phyloP scores from a whole-genome alignment of 2,888 invertebrate species.

The Heliconius cydno region DNA sequence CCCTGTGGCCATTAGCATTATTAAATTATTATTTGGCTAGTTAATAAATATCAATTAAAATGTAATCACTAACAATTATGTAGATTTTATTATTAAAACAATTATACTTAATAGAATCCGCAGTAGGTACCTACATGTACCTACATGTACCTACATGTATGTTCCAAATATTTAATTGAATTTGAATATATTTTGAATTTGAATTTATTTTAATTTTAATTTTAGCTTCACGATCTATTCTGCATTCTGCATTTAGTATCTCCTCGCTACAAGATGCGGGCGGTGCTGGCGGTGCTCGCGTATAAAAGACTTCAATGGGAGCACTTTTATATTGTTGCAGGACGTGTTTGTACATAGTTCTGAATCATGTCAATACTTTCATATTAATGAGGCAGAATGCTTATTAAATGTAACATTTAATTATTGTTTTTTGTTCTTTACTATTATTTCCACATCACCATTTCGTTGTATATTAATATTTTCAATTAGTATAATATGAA shows the following conservation, averaged over 20 bases:
- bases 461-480: constrained; percentile 26
- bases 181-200: too few species aligned
- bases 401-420: background rate
- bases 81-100: background rate
- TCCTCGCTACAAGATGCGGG: too few species aligned
- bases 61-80: constrained; percentile 11
- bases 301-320: constrained; percentile 49
- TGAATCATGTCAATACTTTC: background rate
- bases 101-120: background rate
- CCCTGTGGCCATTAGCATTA: background rate
- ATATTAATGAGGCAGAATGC: background rate
- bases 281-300: background rate
- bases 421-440: background rate
- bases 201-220: background rate
- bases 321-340: background rate
- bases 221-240: too few species aligned
- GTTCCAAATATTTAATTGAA: background rate
- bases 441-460: background rate
- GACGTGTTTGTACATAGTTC: background rate
- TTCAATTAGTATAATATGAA: background rate
- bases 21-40: background rate
- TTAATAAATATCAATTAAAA: constrained; percentile 8
- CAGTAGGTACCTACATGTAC: background rate
- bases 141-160: background rate
- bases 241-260: too few species aligned